These are phyloP conservation scores for Aporrectodea caliginosa DNA, from an alignment of 1,140 invertebrate genomes.

Conservation along the genomic window DNA sequence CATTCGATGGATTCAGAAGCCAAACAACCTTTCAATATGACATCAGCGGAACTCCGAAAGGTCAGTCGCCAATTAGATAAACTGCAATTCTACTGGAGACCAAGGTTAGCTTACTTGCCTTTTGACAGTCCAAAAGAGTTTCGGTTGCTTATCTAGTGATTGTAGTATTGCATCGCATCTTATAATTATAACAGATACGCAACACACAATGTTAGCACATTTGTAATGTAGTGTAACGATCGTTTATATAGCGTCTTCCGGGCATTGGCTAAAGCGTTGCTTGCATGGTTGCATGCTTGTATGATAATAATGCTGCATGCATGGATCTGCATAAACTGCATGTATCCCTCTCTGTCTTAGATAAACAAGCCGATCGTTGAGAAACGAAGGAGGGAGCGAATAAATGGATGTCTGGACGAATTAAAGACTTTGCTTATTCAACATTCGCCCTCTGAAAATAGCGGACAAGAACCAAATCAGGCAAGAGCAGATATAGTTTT, in stretches of 20 bases:
- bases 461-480: background rate
- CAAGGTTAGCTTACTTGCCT: background rate
- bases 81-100: background rate
- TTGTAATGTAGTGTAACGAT: background rate
- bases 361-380: slow-evolving; percentile 3
- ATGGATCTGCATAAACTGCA: background rate
- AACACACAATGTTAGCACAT: background rate
- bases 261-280: background rate
- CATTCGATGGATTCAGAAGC: background rate
- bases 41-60: background rate
- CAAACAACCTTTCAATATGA: background rate
- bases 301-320: background rate
- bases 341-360: background rate
- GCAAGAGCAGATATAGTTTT: no score
- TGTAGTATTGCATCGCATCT: no score
- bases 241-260: background rate
- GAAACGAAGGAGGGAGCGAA: slow-evolving; percentile 12
- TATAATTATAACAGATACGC: no score
- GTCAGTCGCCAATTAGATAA: background rate
- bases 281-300: background rate
- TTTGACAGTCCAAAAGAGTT: background rate
- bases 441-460: background rate
- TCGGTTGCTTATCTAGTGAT: background rate
- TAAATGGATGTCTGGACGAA: slow-evolving; percentile 8
- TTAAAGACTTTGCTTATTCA: background rate